Evolutionary conservation across 2,888 invertebrate species (phyloP), one percentile per base, ranked within the genome.

Genomic region (Tetropium fuscum): DNA sequence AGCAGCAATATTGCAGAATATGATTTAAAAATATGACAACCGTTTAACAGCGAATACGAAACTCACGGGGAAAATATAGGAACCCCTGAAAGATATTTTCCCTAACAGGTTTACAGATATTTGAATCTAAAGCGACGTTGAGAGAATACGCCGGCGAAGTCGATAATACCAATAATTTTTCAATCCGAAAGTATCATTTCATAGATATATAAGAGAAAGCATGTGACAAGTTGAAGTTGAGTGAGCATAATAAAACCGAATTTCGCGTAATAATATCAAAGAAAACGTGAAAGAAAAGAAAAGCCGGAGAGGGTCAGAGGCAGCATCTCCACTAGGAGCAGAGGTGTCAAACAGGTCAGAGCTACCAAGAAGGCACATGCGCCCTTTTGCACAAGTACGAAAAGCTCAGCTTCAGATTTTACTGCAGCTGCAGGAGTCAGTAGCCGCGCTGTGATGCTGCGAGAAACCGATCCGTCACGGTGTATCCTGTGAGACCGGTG

Each of bases 341-440:
- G 70, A 77, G 77, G 77, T 78, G 78, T 76, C 75, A 75, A 74
- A 75, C 76, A 74, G 76, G 75, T 77, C 74, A 68, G 67, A 71
- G 69, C 71, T 65, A 56, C 58, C 57, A 53, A 63, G 61, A 65
- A 53, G 70, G 69, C 70, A 72, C 74, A 69, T 71, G 78, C 75
- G 77, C 72, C 44, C 34, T 44, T 67, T 60, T 69, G 63, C 19
- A 55, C 55, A 51, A 69, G 20, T 36, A 13, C 25, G 48, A 66
- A 73, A 65, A 64, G 73, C 72, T 67, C 66, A 72, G 73, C 70
- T 66, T 70, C 75, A 73, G 74, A 74, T 72, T 74, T 72, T 74
- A 69, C 72, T 69, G 74, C 71, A 71, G 69, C 73, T 71, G 66
- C 66, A 68, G 67, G 60, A 75, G 76, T 77, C 77, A 78, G 78